Conservation (phyloP, 2,113 vertebrate species). For the Sinosuthora webbiana region DNA sequence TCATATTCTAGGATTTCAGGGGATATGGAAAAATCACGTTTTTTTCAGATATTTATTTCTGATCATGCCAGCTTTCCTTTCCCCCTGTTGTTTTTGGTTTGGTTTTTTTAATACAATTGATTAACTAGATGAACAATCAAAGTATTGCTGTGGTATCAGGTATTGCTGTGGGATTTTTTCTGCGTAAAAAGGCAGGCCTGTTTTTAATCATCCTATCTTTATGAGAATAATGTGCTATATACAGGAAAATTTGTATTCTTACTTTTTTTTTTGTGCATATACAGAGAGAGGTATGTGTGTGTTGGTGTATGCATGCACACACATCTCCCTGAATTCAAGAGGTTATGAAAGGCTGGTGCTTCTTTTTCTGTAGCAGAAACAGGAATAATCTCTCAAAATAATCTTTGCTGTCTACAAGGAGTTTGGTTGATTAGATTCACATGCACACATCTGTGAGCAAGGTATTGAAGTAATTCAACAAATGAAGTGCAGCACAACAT, state of each 20-base stretch:
- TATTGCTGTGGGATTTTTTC: neutral
- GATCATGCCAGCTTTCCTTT: neutral
- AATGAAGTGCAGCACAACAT: conserved; percentile 26
- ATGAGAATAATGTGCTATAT: neutral
- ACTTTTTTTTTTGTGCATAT: too few relatives aligned
- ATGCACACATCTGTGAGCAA: conserved; percentile 42
- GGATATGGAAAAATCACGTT: neutral
- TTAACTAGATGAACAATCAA: neutral
- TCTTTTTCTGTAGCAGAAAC: neutral
- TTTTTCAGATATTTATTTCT: neutral
- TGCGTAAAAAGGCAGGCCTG: neutral
- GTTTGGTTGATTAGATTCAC: conserved; percentile 41
- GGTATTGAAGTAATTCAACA: conserved; percentile 53
- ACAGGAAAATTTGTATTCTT: neutral
- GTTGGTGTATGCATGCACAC: neutral
- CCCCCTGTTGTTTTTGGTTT: too few relatives aligned
- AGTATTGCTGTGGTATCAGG: neutral
- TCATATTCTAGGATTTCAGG: neutral
- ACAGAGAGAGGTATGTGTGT: neutral
- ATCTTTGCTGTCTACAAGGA: neutral
- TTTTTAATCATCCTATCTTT: neutral
- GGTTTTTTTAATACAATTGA: neutral
- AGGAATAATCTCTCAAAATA: conserved; percentile 12
- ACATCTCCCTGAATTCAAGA: neutral
- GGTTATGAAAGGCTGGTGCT: neutral